phyloP scores from a whole-genome alignment of 2,888 invertebrate species.

The Eledona agricola region DNA sequence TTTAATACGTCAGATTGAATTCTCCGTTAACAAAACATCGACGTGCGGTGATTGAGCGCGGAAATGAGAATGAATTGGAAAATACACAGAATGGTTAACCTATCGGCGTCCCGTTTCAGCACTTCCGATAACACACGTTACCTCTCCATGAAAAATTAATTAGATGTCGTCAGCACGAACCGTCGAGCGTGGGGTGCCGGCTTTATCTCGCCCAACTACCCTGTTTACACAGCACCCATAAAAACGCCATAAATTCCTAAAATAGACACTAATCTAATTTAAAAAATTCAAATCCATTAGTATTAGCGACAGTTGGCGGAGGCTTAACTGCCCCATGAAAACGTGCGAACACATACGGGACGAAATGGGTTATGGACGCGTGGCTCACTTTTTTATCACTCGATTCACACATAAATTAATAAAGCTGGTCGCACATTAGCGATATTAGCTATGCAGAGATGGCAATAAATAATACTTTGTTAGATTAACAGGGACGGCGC shows the following conservation, averaged over 20 bases:
- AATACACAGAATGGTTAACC: slow-evolving; percentile 11
- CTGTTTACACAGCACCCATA: slow-evolving; percentile 37
- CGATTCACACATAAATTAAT: slow-evolving; percentile 60
- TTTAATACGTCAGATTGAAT: too few species aligned
- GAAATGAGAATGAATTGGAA: slow-evolving; percentile 11
- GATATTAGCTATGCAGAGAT: slow-evolving; percentile 53
- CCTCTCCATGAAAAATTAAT: slow-evolving; percentile 26
- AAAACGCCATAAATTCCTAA: slow-evolving; percentile 40
- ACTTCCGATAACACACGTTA: slow-evolving; percentile 7
- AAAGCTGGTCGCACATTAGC: slow-evolving; percentile 48
- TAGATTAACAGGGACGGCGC: slow-evolving; percentile 53
- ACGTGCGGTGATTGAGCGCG: not conserved
- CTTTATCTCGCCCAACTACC: slow-evolving; percentile 20
- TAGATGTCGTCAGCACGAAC: slow-evolving; percentile 24
- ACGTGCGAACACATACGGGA: slow-evolving; percentile 21
- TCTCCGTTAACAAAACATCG: too few species aligned
- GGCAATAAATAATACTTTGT: slow-evolving; percentile 58
- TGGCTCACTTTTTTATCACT: slow-evolving; percentile 54
- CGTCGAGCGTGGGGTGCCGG: slow-evolving; percentile 19
- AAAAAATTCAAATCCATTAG: slow-evolving; percentile 45
- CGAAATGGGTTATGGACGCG: slow-evolving; percentile 39
- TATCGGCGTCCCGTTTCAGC: slow-evolving; percentile 3
- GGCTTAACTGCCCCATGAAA: slow-evolving; percentile 32
- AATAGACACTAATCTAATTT: slow-evolving; percentile 42
- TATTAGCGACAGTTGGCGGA: slow-evolving; percentile 35